Evolutionary conservation across 2,113 vertebrate genomes (phyloP).

Genomic region (Tiliqua scincoides): DNA sequence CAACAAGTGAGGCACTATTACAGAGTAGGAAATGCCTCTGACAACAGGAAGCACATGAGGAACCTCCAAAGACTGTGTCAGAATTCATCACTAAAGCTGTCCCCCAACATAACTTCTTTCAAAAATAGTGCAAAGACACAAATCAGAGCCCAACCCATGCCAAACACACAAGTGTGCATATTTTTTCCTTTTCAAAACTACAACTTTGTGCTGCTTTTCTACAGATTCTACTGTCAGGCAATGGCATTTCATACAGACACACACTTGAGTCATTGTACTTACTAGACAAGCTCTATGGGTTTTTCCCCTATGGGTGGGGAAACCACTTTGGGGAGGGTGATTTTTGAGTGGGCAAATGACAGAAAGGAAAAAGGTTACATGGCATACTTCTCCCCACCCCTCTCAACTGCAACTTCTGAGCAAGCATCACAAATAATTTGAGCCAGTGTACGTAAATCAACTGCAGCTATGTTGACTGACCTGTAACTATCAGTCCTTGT

Average conservation of each 20-base stretch:
- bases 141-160: background rate
- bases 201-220: background rate
- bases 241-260: background rate
- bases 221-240: background rate
- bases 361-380: background rate
- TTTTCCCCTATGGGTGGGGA: background rate
- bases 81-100: background rate
- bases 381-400: no score
- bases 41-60: conserved; percentile 20
- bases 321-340: background rate
- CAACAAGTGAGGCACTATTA: conserved; percentile 43
- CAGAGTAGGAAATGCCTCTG: conserved; percentile 36
- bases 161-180: background rate
- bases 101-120: background rate
- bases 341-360: background rate
- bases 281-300: background rate
- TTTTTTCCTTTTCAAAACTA: background rate
- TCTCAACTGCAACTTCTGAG: background rate
- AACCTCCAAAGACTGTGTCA: conserved; percentile 13
- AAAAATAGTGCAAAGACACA: background rate
- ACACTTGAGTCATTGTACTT: background rate
- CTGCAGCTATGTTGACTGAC: background rate
- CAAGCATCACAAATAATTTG: background rate
- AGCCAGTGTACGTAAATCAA: background rate
- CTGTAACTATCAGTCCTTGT: background rate